These are phyloP conservation scores for Lacerta bilineata DNA, from an alignment of 2,797 vertebrate genomes.

Conservation along the genomic window DNA sequence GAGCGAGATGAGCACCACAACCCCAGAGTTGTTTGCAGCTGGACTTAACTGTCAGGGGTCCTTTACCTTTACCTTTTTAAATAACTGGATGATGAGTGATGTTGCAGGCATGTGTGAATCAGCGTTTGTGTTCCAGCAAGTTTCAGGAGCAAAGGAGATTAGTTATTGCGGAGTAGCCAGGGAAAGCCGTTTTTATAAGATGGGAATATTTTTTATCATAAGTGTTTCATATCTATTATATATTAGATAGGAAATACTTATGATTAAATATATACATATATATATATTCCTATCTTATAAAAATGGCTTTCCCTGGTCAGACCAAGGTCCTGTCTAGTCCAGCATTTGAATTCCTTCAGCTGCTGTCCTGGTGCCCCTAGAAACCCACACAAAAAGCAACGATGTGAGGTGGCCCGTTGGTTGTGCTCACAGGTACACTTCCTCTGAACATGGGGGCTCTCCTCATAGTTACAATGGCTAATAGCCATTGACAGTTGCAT, in stretches of 20 bases:
- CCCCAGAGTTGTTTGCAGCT: too few species aligned
- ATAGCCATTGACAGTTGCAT: not conserved
- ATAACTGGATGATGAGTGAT: not conserved
- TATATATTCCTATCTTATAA: not conserved
- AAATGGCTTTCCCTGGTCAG: not conserved
- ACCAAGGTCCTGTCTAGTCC: not conserved
- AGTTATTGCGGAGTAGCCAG: not conserved
- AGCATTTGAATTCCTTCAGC: not conserved
- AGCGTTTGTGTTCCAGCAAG: not conserved
- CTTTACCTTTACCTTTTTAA: too few species aligned
- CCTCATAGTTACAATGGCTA: not conserved
- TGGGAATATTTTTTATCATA: too few species aligned
- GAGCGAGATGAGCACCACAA: too few species aligned
- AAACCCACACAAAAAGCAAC: not conserved
- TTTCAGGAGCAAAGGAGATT: not conserved
- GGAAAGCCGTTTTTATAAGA: too few species aligned
- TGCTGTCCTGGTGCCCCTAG: not conserved
- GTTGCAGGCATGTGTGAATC: not conserved
- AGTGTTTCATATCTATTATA: too few species aligned
- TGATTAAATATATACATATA: too few species aligned
- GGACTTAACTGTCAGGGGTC: too few species aligned
- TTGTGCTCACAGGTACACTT: not conserved
- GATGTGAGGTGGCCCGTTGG: not conserved
- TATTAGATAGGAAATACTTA: too few species aligned
- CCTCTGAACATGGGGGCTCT: not conserved